Evolutionary conservation across 1,140 invertebrate genomes (phyloP), one percentile per base, ranked within the genome.

Genomic region (Telenomus remus): DNA sequence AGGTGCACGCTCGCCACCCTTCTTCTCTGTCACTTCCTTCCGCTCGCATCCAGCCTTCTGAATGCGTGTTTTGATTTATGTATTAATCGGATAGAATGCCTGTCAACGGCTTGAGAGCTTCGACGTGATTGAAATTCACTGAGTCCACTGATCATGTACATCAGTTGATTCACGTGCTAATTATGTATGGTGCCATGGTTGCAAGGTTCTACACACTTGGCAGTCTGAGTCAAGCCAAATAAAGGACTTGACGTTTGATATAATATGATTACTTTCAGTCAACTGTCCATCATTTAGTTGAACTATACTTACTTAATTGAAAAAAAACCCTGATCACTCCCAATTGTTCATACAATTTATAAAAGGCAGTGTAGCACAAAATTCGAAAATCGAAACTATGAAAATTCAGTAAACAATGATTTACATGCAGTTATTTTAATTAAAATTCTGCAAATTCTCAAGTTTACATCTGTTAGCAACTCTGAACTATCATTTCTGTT

Each of bases 11-110:
- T 37, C 14, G 49, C 46, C 59, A 75, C 64, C 64, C 64, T 57
- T 69, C 64, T 61, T 1, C 42, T 59, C 60, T 64, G 65, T 60
- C 70, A 44, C 49, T 69, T 64, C 65, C 72, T 69, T 59, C 57
- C 63, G 54, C 56, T 13, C 51, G 39, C 48, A 42, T 48, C 10
- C 35, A 44, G 42, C 11, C 50, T 49, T 47, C 55, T 56, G 49
- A 59, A 59, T 68, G 39, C 47, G 12, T 72, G 59, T 73, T 72
- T 78, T 73, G 64, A 73, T 73, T 72, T 78, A 76, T 69, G 72
- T 69, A 65, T 78, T 78, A 78, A 69, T 69, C 69, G 5, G 57
- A 65, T 69, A 76, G 63, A 69, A 53, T 57, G 49, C 59, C 63
- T 61, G 73, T 78, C 69, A 78, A 73, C 75, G 64, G 59, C 69